Evolutionary conservation across 2,797 vertebrate species (phyloP).

Genomic region (Fundulus diaphanus): DNA sequence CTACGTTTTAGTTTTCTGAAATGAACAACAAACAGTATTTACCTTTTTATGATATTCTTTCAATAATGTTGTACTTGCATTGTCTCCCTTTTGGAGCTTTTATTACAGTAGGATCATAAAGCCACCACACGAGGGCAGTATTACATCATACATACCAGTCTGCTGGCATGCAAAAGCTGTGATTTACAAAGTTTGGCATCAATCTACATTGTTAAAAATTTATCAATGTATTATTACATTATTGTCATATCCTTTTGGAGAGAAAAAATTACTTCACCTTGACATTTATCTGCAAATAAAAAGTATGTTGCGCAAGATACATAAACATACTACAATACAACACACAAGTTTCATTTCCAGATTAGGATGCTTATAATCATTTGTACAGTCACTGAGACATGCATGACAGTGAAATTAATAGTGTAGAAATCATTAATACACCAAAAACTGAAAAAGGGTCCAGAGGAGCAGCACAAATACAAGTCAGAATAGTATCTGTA

Average conservation of each 20-base stretch:
- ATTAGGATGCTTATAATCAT: not conserved
- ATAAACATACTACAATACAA: not conserved
- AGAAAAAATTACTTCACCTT: not conserved
- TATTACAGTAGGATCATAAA: not conserved
- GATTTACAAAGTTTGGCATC: not conserved
- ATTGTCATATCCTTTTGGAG: not conserved
- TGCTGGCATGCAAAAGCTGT: not conserved
- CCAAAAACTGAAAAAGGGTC: not conserved
- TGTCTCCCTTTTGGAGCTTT: not conserved
- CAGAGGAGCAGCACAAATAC: not conserved
- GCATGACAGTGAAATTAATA: not conserved
- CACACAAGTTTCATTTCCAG: not conserved
- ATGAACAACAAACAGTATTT: not conserved
- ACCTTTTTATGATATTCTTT: not conserved
- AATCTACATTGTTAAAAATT: not conserved
- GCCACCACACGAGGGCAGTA: slow-evolving; percentile 17
- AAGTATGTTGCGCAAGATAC: not conserved
- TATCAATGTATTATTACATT: no score
- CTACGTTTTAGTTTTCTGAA: no score
- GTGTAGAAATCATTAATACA: not conserved
- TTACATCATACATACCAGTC: slow-evolving; percentile 2
- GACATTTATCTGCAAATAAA: not conserved
- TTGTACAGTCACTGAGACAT: not conserved
- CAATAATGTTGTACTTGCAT: not conserved
- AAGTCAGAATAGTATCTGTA: not conserved